Percentiles rank a stretch among this genome's conserved stretches.
Conservation (phyloP, 2,113 vertebrate species). For the Pteruthius melanotis region DNA sequence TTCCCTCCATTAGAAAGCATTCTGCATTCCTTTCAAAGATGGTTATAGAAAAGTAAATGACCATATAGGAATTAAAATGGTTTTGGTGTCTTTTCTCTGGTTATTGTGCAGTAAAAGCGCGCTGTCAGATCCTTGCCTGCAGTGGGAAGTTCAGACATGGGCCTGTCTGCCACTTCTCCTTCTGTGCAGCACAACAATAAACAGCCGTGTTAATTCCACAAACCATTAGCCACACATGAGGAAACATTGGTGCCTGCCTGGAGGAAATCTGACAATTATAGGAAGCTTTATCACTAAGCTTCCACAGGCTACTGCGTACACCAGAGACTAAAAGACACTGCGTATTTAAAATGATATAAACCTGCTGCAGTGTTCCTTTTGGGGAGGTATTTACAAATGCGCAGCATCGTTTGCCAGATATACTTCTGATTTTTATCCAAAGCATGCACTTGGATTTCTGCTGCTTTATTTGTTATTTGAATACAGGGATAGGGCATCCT, state of each 20-base stretch:
- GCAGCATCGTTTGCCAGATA: neutral
- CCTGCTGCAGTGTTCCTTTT: constrained; percentile 24
- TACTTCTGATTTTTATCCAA: neutral
- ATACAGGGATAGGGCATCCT: neutral
- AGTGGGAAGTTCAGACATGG: constrained; percentile 10
- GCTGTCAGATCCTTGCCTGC: neutral
- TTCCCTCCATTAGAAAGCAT: neutral
- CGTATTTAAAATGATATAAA: constrained; percentile 45
- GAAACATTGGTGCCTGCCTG: constrained; percentile 56
- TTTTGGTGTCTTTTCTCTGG: neutral
- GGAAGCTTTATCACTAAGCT: constrained; percentile 62
- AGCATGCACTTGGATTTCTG: neutral
- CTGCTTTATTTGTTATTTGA: constrained; percentile 1
- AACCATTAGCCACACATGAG: constrained; percentile 62
- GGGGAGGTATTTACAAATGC: constrained; percentile 12
- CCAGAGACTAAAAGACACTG: constrained; percentile 30
- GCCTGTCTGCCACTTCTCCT: constrained; percentile 24
- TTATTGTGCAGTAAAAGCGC: neutral
- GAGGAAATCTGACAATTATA: constrained; percentile 58
- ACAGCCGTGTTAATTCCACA: constrained; percentile 52
- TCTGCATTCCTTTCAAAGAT: constrained; percentile 7
- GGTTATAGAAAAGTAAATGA: constrained; percentile 10
- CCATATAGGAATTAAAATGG: neutral
- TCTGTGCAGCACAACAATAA: constrained; percentile 45
- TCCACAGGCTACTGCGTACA: constrained; percentile 28